Percentiles rank a stretch among this genome's conserved stretches.
Evolutionary conservation across 2,888 invertebrate genomes (phyloP).

Genomic region (Tryphoninae sp.): DNA sequence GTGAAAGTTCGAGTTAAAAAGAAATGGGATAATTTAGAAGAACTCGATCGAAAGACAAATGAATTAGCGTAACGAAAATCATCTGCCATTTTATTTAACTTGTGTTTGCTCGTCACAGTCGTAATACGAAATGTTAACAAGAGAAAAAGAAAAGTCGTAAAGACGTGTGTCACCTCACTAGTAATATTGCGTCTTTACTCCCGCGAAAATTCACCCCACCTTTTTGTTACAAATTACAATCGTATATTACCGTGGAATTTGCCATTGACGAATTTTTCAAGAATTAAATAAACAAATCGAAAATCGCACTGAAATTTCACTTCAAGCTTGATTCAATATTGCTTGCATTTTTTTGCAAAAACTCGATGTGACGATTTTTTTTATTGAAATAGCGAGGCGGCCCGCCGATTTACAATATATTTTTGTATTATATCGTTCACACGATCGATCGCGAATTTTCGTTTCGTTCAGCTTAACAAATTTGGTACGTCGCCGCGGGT

Average conservation of each 20-base stretch:
- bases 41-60: constrained; percentile 7
- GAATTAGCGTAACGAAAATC: not conserved
- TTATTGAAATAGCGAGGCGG: not conserved
- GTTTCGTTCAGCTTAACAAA: not conserved
- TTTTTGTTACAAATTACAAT: constrained; percentile 26
- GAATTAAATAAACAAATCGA: not conserved
- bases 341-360: not conserved
- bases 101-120: not conserved
- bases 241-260: not conserved
- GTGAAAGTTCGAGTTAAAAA: constrained; percentile 1
- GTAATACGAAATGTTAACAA: not conserved
- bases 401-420: not conserved
- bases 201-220: constrained; percentile 5
- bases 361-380: not conserved
- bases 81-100: not conserved
- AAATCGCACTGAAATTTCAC: constrained; percentile 5
- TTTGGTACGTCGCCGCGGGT: constrained; percentile 1
- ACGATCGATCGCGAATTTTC: not conserved
- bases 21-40: constrained; percentile 9
- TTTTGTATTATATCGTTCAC: not conserved
- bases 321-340: constrained; percentile 16
- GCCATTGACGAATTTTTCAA: constrained; percentile 9
- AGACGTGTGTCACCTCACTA: constrained; percentile 3
- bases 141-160: not conserved
- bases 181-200: constrained; percentile 11